Conservation (phyloP, 1,140 invertebrate genomes). For the Sycobia sp. region DNA sequence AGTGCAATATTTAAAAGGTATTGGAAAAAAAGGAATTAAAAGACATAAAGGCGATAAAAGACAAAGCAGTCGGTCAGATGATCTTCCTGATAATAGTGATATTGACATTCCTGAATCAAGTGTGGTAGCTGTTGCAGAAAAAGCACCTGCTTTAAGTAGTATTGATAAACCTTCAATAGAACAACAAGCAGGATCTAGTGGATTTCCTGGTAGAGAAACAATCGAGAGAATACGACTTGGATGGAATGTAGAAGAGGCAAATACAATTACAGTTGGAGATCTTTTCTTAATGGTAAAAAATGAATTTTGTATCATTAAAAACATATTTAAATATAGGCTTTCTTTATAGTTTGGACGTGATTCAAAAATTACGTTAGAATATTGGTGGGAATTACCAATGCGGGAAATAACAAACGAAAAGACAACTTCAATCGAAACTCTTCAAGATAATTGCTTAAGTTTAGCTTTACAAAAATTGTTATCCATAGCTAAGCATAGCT, state of each 20-base stretch:
- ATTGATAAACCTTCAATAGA: conserved; percentile 43
- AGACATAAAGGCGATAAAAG: conserved; percentile 55
- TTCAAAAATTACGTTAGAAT: conserved; percentile 79
- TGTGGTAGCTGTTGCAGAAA: conserved; percentile 40
- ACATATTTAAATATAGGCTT: conserved; percentile 13
- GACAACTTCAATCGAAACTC: conserved; percentile 30
- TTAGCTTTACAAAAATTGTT: conserved; percentile 66
- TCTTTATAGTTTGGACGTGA: conserved; percentile 75
- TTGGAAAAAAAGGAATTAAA: conserved; percentile 57
- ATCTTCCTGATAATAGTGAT: conserved; percentile 53
- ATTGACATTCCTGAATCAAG: conserved; percentile 51
- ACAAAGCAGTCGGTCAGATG: conserved; percentile 40
- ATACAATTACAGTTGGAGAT: conserved; percentile 83
- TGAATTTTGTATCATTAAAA: conserved; percentile 24
- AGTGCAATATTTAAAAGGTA: conserved; percentile 54
- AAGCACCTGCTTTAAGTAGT: conserved; percentile 35
- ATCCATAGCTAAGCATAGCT: conserved; percentile 66
- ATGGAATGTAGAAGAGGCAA: conserved; percentile 77
- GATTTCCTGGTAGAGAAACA: conserved; percentile 60
- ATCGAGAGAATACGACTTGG: conserved; percentile 72
- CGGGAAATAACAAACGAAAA: conserved; percentile 43
- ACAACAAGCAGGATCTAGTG: conserved; percentile 42
- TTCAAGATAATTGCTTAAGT: conserved; percentile 48
- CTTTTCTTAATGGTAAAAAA: conserved; percentile 81
- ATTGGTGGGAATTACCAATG: conserved; percentile 73